Base-by-base conservation (phyloP, 2,888 invertebrate species). In the Acrocyrtus sp. region DNA sequence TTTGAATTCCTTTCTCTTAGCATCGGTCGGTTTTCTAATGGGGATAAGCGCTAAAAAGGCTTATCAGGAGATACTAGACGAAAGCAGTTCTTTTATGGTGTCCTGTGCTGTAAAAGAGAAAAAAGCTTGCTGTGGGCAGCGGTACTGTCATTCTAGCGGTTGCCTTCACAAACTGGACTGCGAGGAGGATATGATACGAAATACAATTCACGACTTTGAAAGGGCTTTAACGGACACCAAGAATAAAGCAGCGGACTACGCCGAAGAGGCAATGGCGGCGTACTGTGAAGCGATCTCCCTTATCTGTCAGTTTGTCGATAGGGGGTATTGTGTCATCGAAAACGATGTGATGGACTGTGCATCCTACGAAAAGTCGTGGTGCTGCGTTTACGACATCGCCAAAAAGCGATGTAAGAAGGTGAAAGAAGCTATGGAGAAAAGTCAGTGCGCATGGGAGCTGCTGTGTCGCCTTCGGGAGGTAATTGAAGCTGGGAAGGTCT, bases 401-500 rank as follows among this genome's bases (percentile, higher is more conserved):
- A 48, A 19, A 12, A 48, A 48, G 21, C 19, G 48, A 21, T 48
- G 48, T 21, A 21, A 17, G 21, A 61, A 60, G 43, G 72, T 73
- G 34, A 53, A 21, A 12, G 48, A 48, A 21, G 48, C 48, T 2
- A 21, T 21, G 19, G 10, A 12, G 21, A 48, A 19, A 19, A 21
- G 48, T 5, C 22, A 21, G 19, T 17, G 21, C 21, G 48, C 48
- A 8, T 48, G 48, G 48, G 48, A 17, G 19, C 21, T 48, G 22
- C 22, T 48, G 19, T 48, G 48, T 21, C 10, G 48, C 8, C 48
- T 48, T 17, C 17, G 48, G 12, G 48, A 48, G 12, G 5, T 48
- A 17, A 19, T 48, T 21, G 48, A 48, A 19, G 21, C 10, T 12
- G 48, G 19, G 4, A 48, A 48, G 12, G 21, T 19, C 21, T 48